A percentile compares a stretch with the other conserved stretches of the same genome.
phyloP scores from a whole-genome alignment of 2,888 invertebrate genomes.

The Ashinkailepas kermadecensis region DNA sequence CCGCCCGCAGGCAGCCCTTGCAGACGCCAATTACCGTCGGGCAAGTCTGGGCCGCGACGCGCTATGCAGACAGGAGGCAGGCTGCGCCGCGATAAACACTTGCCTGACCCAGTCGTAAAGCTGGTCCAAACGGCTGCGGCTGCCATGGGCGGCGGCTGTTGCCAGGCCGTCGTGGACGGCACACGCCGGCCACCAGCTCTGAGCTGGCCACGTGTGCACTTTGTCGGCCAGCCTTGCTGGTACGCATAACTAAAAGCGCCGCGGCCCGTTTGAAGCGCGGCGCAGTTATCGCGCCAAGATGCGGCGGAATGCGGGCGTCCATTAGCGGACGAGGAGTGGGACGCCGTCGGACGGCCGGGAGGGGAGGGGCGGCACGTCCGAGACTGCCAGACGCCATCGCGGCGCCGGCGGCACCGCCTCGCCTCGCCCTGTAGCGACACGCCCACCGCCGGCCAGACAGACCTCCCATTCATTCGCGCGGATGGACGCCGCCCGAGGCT shows the following conservation, averaged over 20 bases:
- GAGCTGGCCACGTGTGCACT: neutral
- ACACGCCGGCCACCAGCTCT: neutral
- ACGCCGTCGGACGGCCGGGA: neutral
- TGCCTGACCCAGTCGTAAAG: slow-evolving; percentile 1
- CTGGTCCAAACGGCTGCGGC: neutral
- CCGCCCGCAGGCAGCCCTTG: neutral
- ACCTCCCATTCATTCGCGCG: neutral
- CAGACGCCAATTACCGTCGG: neutral
- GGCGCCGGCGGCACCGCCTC: neutral
- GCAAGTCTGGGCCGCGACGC: neutral
- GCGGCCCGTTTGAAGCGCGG: neutral
- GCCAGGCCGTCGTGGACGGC: neutral
- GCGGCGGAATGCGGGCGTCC: neutral
- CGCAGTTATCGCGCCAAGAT: neutral
- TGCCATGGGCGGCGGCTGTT: neutral
- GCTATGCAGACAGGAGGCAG: neutral
- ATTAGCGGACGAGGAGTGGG: neutral
- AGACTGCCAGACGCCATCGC: neutral
- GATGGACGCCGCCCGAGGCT: neutral
- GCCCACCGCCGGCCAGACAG: no score
- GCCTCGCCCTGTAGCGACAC: neutral
- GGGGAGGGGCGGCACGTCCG: neutral
- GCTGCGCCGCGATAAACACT: neutral
- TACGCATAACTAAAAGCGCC: neutral
- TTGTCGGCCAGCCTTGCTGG: neutral